phyloP scores from a whole-genome alignment of 2,113 vertebrate species.

The Tapirus terrestris region DNA sequence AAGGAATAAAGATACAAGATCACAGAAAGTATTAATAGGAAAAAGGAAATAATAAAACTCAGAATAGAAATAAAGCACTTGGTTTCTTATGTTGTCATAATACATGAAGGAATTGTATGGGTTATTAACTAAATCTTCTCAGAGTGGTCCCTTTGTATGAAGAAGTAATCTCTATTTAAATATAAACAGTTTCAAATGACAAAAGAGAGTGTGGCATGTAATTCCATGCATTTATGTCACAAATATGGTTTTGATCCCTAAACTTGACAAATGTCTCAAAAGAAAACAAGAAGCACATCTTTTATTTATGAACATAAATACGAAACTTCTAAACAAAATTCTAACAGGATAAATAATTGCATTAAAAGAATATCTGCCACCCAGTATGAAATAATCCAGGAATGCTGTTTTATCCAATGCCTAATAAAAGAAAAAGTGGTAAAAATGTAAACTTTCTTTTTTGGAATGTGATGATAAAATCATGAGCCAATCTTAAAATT shows the following conservation, averaged over 20 bases:
- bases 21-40: neutral
- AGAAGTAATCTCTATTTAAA: neutral
- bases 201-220: neutral
- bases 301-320: neutral
- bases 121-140: constrained; percentile 7
- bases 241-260: neutral
- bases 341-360: neutral
- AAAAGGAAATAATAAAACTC: neutral
- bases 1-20: neutral
- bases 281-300: neutral
- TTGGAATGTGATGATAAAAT: neutral
- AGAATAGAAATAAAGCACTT: neutral
- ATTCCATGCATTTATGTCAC: neutral
- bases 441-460: neutral
- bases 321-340: neutral
- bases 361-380: neutral
- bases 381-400: neutral
- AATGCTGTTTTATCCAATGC: neutral
- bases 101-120: neutral
- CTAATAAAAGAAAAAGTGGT: neutral
- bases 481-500: neutral
- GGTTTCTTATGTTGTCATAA: neutral
- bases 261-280: neutral
- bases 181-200: neutral
- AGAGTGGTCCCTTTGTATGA: neutral